Percentiles rank a stretch among this genome's conserved stretches.
phyloP scores from a whole-genome alignment of 2,888 invertebrate genomes.

The Tetragonula carbonaria region DNA sequence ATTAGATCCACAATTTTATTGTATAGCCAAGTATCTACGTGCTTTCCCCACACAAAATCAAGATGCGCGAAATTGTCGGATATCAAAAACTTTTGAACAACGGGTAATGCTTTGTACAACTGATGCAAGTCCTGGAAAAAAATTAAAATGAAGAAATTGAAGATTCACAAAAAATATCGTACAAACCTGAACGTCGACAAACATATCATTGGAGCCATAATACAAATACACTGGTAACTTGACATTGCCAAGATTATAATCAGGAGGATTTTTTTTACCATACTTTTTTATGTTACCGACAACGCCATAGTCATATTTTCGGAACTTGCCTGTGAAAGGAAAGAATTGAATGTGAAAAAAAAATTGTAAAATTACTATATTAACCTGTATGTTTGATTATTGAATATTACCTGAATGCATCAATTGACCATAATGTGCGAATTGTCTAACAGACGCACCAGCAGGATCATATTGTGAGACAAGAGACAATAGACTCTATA shows the following conservation, averaged over 20 bases:
- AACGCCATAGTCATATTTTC: conserved; percentile 76
- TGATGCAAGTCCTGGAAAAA: conserved; percentile 84
- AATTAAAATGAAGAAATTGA: not conserved
- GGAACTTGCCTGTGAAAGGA: conserved; percentile 73
- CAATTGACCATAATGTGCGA: conserved; percentile 78
- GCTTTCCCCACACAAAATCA: conserved; percentile 88
- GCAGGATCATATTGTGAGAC: conserved; percentile 79
- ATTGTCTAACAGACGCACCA: conserved; percentile 79
- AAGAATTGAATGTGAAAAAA: not conserved
- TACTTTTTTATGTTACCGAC: conserved; percentile 72
- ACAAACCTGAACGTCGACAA: conserved; percentile 70
- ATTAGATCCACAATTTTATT: conserved; percentile 63
- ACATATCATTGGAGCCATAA: conserved; percentile 75
- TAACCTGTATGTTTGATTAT: too few species aligned
- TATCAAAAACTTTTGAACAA: conserved; percentile 85
- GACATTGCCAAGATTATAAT: conserved; percentile 74
- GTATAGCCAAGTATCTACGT: conserved; percentile 86
- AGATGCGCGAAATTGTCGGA: conserved; percentile 87
- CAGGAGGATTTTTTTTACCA: conserved; percentile 72
- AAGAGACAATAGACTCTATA: conserved; percentile 76
- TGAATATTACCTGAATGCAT: conserved; percentile 75
- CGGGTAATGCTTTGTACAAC: conserved; percentile 85
- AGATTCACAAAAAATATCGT: not conserved
- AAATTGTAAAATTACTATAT: too few species aligned
- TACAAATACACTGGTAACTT: conserved; percentile 77